A percentile compares a stretch with the other conserved stretches of the same genome.
Evolutionary conservation across 2,113 vertebrate species (phyloP).

Genomic region (Microcebus lehilahytsara): DNA sequence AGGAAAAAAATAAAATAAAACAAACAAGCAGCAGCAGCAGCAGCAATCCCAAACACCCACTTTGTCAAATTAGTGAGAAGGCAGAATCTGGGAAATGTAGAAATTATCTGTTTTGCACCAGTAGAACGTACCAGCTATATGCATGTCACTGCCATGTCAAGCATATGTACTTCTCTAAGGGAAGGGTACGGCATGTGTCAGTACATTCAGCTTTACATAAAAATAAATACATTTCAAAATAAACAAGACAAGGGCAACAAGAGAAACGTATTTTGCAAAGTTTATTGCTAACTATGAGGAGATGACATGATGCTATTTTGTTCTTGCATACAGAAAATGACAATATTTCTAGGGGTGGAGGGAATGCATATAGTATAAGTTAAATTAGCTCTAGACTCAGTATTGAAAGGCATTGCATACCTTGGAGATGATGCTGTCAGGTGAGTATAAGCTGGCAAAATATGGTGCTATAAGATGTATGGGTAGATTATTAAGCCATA

Average conservation of each 20-base stretch:
- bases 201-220: not conserved
- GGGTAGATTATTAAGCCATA: not conserved
- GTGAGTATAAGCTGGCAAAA: not conserved
- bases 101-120: not conserved
- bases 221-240: constrained; percentile 25
- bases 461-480: not conserved
- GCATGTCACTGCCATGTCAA: not conserved
- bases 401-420: not conserved
- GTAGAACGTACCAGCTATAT: not conserved
- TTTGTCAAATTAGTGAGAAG: constrained; percentile 38
- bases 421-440: not conserved
- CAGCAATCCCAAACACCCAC: not conserved
- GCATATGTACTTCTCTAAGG: not conserved
- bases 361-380: not conserved
- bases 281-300: constrained; percentile 20
- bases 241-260: not conserved
- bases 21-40: not conserved
- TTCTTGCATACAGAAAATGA: not conserved
- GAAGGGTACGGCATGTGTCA: not conserved
- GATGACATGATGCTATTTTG: not conserved
- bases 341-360: not conserved
- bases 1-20: not conserved
- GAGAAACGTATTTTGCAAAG: constrained; percentile 14
- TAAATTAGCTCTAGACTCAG: not conserved
- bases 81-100: not conserved